phyloP scores from a whole-genome alignment of 2,113 vertebrate genomes.

The Tupaia tana region DNA sequence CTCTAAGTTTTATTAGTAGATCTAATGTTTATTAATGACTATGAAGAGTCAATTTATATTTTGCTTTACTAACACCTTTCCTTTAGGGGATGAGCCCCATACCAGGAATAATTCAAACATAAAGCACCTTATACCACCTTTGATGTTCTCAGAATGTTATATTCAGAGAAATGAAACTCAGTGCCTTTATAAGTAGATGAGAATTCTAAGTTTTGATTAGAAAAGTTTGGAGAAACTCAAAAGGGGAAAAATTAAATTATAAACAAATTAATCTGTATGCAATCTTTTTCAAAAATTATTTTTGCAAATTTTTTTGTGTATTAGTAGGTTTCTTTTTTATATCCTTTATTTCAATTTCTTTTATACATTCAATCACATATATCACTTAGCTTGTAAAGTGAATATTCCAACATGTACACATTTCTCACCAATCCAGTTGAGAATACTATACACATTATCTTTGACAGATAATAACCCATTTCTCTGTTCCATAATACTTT shows the following conservation, averaged over 20 bases:
- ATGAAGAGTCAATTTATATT: neutral
- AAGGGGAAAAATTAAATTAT: neutral
- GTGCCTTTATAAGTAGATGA: neutral
- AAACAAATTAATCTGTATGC: neutral
- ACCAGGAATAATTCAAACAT: neutral
- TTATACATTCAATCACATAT: neutral
- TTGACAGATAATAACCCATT: too few species aligned
- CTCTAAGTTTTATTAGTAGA: neutral
- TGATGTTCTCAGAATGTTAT: slow-evolving; percentile 5
- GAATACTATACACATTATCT: too few species aligned
- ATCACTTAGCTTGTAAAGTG: too few species aligned
- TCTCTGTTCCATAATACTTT: too few species aligned
- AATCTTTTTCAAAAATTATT: neutral
- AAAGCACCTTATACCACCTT: neutral
- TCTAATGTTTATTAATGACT: neutral
- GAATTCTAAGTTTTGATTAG: neutral
- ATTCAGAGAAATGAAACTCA: neutral
- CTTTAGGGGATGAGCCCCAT: neutral
- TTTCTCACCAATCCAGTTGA: too few species aligned
- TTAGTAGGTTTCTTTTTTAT: too few species aligned
- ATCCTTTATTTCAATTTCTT: neutral
- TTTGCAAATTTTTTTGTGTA: neutral
- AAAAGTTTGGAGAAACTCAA: neutral
- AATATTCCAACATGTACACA: too few species aligned
- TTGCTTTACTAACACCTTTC: neutral